A percentile compares a stretch with the other conserved stretches of the same genome.
Evolutionary conservation across 2,113 vertebrate species (phyloP).

Genomic region (Recurvirostra avosetta): DNA sequence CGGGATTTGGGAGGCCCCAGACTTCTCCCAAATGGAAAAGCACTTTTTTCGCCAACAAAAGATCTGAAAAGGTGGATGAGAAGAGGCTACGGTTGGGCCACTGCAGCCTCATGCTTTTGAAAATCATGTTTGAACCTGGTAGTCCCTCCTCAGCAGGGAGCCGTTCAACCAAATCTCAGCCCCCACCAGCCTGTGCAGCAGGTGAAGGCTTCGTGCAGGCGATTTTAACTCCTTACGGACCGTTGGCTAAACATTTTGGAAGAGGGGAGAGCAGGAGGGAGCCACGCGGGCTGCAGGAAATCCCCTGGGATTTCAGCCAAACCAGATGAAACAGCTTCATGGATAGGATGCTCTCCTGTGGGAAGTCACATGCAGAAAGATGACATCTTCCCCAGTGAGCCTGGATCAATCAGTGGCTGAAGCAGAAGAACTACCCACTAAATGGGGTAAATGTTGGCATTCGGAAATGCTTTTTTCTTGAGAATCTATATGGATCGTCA

Average conservation of each 20-base stretch:
- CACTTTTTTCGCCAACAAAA: not conserved
- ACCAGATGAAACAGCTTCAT: not conserved
- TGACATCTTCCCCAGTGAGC: no score
- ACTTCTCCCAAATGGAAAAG: not conserved
- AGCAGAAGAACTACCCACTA: not conserved
- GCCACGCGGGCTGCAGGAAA: not conserved
- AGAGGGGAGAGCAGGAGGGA: not conserved
- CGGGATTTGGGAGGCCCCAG: not conserved
- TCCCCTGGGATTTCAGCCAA: not conserved
- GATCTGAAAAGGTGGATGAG: not conserved
- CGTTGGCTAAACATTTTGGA: not conserved
- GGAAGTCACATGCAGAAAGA: not conserved
- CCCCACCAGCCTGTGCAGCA: not conserved
- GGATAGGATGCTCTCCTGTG: not conserved
- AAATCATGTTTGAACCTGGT: not conserved
- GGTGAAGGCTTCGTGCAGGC: fast-evolving
- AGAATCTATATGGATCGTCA: not conserved
- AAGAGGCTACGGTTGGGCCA: not conserved
- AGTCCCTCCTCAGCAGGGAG: not conserved
- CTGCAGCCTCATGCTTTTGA: not conserved
- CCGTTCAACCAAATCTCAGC: not conserved
- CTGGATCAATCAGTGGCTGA: not conserved
- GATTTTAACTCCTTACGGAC: not conserved
- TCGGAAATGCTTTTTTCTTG: not conserved
- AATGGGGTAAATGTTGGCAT: not conserved